Evolutionary conservation across 2,888 invertebrate species (phyloP).

Genomic region (Lydus trimaculatus): DNA sequence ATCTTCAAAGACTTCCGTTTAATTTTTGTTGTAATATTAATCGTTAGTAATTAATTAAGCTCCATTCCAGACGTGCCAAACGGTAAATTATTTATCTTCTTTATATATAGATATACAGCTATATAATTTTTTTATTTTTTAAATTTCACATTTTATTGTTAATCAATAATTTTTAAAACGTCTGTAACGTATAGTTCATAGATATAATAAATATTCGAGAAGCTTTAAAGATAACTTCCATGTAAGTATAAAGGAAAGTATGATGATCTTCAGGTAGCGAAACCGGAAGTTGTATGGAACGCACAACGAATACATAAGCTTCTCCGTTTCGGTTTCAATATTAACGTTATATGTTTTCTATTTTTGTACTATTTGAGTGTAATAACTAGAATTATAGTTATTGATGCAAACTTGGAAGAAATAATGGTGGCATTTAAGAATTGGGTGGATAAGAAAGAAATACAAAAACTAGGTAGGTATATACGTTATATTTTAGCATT

Average conservation of each 20-base stretch:
- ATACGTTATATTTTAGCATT: background rate
- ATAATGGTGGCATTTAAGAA: background rate
- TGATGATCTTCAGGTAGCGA: background rate
- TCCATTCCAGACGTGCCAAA: conserved; percentile 20
- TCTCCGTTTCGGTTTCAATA: background rate
- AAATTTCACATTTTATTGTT: background rate
- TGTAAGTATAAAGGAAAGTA: background rate
- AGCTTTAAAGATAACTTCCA: background rate
- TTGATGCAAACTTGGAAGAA: background rate
- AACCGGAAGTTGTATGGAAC: background rate
- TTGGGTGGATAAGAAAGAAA: background rate
- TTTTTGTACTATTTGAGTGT: background rate
- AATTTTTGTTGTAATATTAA: conserved; percentile 35
- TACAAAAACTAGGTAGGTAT: background rate
- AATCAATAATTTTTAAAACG: background rate
- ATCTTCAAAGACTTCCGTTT: conserved; percentile 34
- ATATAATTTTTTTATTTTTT: background rate
- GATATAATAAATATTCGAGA: background rate
- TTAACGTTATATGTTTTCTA: background rate
- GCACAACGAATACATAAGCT: background rate
- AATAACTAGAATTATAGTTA: background rate
- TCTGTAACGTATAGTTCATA: background rate
- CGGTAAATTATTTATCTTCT: conserved; percentile 21
- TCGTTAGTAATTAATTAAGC: conserved; percentile 32
- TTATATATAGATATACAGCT: background rate